Evolutionary conservation across 2,113 vertebrate species (phyloP).

Genomic region (Zosterops lateralis): DNA sequence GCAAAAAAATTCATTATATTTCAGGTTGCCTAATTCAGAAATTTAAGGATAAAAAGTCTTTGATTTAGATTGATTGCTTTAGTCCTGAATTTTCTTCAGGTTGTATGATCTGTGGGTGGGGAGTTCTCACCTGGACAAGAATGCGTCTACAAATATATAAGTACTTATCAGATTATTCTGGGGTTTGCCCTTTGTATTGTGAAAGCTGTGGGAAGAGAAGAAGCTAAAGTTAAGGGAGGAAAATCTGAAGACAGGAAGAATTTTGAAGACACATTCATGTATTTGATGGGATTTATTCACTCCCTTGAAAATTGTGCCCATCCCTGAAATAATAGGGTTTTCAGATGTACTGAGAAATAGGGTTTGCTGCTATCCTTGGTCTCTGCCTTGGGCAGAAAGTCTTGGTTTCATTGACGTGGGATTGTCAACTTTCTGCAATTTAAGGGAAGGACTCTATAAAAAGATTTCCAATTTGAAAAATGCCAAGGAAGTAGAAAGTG

Average conservation of each 20-base stretch:
- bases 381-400: not conserved
- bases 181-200: not conserved
- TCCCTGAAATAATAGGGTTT: not conserved
- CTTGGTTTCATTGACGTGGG: not conserved
- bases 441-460: not conserved
- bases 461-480: slow-evolving; percentile 10
- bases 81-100: not conserved
- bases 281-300: not conserved
- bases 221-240: not conserved
- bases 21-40: not conserved
- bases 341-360: not conserved
- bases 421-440: not conserved
- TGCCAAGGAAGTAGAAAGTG: not conserved
- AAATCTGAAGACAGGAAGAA: not conserved
- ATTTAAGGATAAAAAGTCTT: not conserved
- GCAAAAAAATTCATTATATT: not conserved
- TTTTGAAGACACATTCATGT: not conserved
- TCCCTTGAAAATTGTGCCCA: not conserved
- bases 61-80: not conserved
- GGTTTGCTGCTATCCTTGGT: not conserved
- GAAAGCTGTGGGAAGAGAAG: not conserved
- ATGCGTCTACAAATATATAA: not conserved
- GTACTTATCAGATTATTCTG: not conserved
- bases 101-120: not conserved
- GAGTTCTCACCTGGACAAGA: not conserved